These are phyloP conservation scores for Jacana jacana DNA, from an alignment of 2,113 vertebrate genomes.

Conservation along the genomic window DNA sequence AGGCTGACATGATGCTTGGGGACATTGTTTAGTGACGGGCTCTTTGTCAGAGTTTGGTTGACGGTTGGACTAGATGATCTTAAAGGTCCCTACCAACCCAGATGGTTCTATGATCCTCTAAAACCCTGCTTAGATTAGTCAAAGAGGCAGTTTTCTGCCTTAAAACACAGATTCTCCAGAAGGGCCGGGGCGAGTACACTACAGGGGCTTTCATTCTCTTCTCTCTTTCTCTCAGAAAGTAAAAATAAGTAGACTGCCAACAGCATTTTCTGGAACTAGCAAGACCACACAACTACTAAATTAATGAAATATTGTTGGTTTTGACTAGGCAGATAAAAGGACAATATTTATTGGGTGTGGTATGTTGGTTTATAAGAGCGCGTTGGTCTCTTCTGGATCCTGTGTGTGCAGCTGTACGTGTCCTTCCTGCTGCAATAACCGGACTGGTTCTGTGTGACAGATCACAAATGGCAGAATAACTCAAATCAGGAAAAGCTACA, in stretches of 20 bases:
- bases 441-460: background rate
- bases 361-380: background rate
- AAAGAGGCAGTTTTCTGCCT: background rate
- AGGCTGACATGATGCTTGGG: too few species aligned
- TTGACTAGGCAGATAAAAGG: background rate
- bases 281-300: background rate
- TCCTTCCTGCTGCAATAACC: background rate
- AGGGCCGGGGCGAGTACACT: background rate
- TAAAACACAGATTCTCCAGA: background rate
- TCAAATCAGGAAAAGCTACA: background rate
- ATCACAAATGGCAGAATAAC: background rate
- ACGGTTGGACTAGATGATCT: too few species aligned
- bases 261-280: background rate
- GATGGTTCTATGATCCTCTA: too few species aligned
- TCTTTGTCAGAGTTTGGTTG: too few species aligned
- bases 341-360: constrained; percentile 47
- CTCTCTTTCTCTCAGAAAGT: background rate
- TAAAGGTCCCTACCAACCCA: too few species aligned
- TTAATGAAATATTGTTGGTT: background rate
- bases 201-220: background rate
- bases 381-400: background rate
- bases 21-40: too few species aligned
- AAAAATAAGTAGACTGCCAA: background rate
- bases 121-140: background rate
- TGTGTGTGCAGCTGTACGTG: too few species aligned